Evolutionary conservation across 1,140 invertebrate species (phyloP).

Genomic region (Hydropsyche tenuis): DNA sequence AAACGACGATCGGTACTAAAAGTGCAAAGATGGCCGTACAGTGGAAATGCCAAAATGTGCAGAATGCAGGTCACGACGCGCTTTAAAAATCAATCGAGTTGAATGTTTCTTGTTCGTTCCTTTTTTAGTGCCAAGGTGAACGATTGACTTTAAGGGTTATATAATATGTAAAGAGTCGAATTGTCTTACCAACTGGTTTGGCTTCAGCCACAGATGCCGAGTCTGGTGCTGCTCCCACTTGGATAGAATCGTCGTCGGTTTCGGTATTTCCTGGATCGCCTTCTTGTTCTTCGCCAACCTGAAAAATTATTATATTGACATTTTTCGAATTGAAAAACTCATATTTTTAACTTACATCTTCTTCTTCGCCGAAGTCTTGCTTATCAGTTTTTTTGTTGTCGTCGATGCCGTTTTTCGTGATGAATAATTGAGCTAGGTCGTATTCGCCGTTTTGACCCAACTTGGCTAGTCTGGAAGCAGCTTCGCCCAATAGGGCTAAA

Average conservation of each 20-base stretch:
- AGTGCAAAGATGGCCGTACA: not conserved
- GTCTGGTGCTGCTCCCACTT: constrained; percentile 62
- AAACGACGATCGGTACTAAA: not conserved
- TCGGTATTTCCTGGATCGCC: constrained; percentile 54
- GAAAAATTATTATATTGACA: constrained; percentile 33
- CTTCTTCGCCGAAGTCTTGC: constrained; percentile 55
- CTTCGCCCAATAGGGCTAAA: constrained; percentile 57
- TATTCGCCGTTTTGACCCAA: constrained; percentile 51
- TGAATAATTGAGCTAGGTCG: constrained; percentile 42
- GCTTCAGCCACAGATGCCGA: constrained; percentile 72
- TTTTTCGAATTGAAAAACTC: not conserved
- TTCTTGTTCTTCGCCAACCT: constrained; percentile 63
- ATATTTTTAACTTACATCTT: constrained; percentile 56
- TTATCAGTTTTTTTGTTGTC: constrained; percentile 53
- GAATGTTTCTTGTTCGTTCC: not conserved
- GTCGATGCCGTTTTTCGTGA: not conserved
- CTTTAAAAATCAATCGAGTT: not conserved
- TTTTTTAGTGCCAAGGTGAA: constrained; percentile 19
- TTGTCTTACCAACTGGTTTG: constrained; percentile 67
- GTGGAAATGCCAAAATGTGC: too few species aligned
- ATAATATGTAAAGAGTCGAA: not conserved
- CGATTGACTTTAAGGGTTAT: constrained; percentile 18
- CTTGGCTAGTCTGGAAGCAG: constrained; percentile 59
- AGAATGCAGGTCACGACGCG: not conserved
- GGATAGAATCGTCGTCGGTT: constrained; percentile 53